Evolutionary conservation across 2,797 vertebrate genomes (phyloP), one percentile per base, ranked within the genome.

Genomic region (Pangasius krempfi): DNA sequence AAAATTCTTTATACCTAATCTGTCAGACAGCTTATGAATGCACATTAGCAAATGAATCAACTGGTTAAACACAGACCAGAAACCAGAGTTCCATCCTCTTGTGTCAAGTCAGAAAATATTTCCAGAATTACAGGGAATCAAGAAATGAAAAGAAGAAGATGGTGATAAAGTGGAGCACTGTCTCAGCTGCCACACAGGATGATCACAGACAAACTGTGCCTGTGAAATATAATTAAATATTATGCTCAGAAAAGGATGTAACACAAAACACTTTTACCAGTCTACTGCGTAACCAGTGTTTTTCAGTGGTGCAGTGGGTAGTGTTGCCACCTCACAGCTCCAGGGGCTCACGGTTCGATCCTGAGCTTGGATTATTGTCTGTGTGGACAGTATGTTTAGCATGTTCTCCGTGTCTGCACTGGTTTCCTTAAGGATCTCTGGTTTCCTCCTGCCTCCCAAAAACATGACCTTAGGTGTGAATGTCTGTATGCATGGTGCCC

Each of bases 11-110:
- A 88, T 82, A 56, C 58, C 50, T 80, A 87, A 93, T 93, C 93
- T 94, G 93, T 89, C 92, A 93, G 93, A 94, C 89, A 93, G 93
- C 90, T 94, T 94, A 94, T 88, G 76, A 91, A 95, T 91, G 91
- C 90, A 93, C 93, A 66, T 18, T 27, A 95, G 95, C 93, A 88
- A 91, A 94, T 94, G 91, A 93, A 93, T 94, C 88, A 92, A 58
- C 3, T 70, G 44, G 91, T 94, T 93, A 93, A 92, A 89, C 90
- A 90, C 62, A 73, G 90, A 92, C 88, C 92, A 91, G 90, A 93
- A 92, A 92, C 60, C 93, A 94, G 89, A 64, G 86, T 93, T 94
- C 93, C 90, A 91, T 88, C 89, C 86, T 73, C 88, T 83, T 84
- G 47, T 54, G 83, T 87, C 56, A 92, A 93, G 90, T 93, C 89